A percentile compares a stretch with the other conserved stretches of the same genome.
These are phyloP conservation scores for Ascidia mentula DNA, from an alignment of 23 tunicate genomes.

Conservation along the genomic window DNA sequence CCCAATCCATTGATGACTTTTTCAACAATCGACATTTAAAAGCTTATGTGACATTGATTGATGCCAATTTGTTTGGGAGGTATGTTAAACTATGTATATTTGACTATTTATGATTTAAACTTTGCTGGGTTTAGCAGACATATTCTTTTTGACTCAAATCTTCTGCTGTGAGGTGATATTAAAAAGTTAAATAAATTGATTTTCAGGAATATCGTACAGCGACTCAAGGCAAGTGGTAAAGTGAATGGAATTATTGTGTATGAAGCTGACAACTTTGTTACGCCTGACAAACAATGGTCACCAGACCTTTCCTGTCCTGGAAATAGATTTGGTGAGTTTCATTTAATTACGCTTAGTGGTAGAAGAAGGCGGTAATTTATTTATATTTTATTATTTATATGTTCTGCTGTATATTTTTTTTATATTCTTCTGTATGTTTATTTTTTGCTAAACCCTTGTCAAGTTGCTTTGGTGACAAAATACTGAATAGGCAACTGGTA, in stretches of 20 bases:
- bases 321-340: slow-evolving; percentile 45
- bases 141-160: not conserved
- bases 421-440: too few species aligned
- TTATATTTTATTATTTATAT: too few species aligned
- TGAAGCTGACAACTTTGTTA: slow-evolving; percentile 32
- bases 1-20: slow-evolving; percentile 6
- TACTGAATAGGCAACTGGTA: too few species aligned
- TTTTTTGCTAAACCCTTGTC: too few species aligned
- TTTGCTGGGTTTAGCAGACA: not conserved
- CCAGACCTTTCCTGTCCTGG: slow-evolving; percentile 68
- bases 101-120: not conserved
- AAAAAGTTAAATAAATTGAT: slow-evolving; percentile 1
- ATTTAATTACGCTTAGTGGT: too few species aligned
- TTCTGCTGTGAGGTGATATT: too few species aligned
- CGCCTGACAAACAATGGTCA: slow-evolving; percentile 40
- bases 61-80: slow-evolving; percentile 44
- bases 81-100: not conserved
- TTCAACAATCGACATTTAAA: not conserved
- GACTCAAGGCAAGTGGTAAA: slow-evolving; percentile 17
- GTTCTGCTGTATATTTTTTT: too few species aligned
- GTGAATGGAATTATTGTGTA: slow-evolving; percentile 64
- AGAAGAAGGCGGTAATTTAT: too few species aligned
- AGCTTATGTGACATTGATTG: slow-evolving; percentile 42
- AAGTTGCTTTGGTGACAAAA: too few species aligned
- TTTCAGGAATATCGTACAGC: slow-evolving; percentile 22